Evolutionary conservation across 2,797 vertebrate genomes (phyloP).

Genomic region (Esox lucius): DNA sequence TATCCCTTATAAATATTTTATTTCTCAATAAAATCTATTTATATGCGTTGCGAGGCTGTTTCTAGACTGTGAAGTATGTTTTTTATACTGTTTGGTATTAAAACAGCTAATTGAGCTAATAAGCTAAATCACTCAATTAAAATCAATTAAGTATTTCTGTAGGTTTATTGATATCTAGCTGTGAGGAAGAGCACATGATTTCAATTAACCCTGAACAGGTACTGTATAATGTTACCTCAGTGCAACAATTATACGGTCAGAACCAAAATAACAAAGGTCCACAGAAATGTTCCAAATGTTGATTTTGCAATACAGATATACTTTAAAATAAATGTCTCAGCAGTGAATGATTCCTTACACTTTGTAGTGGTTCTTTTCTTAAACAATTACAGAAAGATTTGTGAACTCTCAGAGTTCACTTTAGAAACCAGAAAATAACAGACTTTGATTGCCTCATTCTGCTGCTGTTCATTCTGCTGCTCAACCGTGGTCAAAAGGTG

Average conservation of each 20-base stretch:
- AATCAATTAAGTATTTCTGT: not conserved
- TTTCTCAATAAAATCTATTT: slow-evolving; percentile 7
- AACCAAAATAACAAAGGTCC: too few species aligned
- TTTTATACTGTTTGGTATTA: not conserved
- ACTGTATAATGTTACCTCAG: slow-evolving; percentile 11
- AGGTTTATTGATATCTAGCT: not conserved
- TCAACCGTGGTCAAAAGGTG: too few species aligned
- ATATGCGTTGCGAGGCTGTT: not conserved
- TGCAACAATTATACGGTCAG: slow-evolving; percentile 4
- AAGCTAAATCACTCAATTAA: not conserved
- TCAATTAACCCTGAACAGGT: slow-evolving; percentile 21
- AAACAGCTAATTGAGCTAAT: not conserved
- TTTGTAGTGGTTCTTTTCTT: too few species aligned
- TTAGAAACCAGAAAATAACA: too few species aligned
- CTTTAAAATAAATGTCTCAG: too few species aligned
- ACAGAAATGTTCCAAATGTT: not conserved
- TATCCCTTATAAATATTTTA: not conserved
- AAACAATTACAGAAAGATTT: too few species aligned
- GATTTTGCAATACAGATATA: too few species aligned
- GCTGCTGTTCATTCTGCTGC: too few species aligned
- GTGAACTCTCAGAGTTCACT: too few species aligned
- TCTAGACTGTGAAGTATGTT: not conserved
- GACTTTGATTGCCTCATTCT: too few species aligned
- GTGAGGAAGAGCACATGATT: slow-evolving; percentile 17
- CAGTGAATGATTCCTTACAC: too few species aligned